Evolutionary conservation across 1,140 invertebrate species (phyloP), one percentile per base, ranked within the genome.

Genomic region (Drosophila leontia): DNA sequence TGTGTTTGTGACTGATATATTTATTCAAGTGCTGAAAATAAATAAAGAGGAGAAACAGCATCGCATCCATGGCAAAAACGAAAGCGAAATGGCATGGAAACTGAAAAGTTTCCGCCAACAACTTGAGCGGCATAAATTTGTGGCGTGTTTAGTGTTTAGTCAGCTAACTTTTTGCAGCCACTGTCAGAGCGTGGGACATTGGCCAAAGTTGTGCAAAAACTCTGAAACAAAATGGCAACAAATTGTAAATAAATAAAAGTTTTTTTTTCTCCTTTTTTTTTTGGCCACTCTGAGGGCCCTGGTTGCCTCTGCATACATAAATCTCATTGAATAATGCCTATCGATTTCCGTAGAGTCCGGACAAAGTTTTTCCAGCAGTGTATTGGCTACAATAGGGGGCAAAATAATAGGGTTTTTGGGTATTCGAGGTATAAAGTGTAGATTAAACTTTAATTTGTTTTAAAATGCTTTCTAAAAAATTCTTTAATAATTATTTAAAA

Each of bases 171-270:
- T 76, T 55, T 11, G 34, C 60, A 76, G 45, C 19, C 75, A 62
- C 35, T 78, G 58, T 63, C 23, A 11, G 11, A 13, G 29, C 53
- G 26, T 41, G 37, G 63, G 55, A 59, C 48, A 50, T 71, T 71
- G 19, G 50, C 69, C 2, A 59, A 41, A 80, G 55, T 44, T 37
- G 37, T 23, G 62, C 39, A 39, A 35, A 79, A 79, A 48, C 47
- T 48, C 75, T 42, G 69, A 80, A 59, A 78, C 62, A 75, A 82
- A 80, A 61, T 78, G 68, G 58, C 81, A 80, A 82, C 74, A 86
- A 84, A 84, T 75, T 75, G 72, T 65, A 63, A 65, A 69, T 74
- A 69, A 78, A 86, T 86, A 82, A 67, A 77, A 85, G 51, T 67
- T 71, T 65, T 12, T 12, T 45, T 23, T 23, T 47, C 15, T 26